Base-by-base conservation (phyloP, 92 coral and sea anemone species). In the Ricordea florida region DNA sequence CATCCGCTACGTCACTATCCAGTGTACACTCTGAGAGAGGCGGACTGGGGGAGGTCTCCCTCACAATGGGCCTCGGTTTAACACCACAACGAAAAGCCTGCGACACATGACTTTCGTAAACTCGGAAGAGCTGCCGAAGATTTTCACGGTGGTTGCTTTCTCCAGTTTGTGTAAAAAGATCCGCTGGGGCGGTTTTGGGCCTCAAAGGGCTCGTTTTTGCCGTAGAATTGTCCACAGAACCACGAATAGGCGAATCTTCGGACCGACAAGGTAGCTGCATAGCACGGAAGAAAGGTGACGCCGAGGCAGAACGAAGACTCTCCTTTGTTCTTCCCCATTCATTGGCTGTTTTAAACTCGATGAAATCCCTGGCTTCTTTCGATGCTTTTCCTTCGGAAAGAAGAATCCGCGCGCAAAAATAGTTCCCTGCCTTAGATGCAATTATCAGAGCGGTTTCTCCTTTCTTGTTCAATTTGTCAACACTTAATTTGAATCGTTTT, bases 381-480 rank as follows among this genome's bases (percentile, higher is more conserved):
- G 97, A 92, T 1, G 97, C 97, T 48, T 71, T 66, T 11, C 97
- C 97, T 20, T 89, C 92, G 20, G 93, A 85, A 11, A 81, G 64
- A 33, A 92, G 55, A 56, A 92, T 81, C 63, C 88, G 74, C 11
- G 87, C 66, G 57, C 90, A 71, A 31, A 92, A 79, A 63, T 66
- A 92, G 68, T 85, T 84, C 32, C 88, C 91, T 20, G 87, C 22
- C 35, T 85, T 85, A 23, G 94, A 76, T 24, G 97, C 97, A 20
- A 85, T 74, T 15, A 92, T 92, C 35, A 92, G 41, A 6, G 97
- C 92, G 24, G 94, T 92, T 78, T 92, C 97, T 23, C 97, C 97
- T 11, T 74, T 76, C 0, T 66, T 68, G 67, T 92, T 92, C 23
- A 50, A 15, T 40, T 61, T 58, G 64, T 92, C 97, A n/a, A 89